phyloP scores from a whole-genome alignment of 1,140 invertebrate species.

The Pissodes strobi region DNA sequence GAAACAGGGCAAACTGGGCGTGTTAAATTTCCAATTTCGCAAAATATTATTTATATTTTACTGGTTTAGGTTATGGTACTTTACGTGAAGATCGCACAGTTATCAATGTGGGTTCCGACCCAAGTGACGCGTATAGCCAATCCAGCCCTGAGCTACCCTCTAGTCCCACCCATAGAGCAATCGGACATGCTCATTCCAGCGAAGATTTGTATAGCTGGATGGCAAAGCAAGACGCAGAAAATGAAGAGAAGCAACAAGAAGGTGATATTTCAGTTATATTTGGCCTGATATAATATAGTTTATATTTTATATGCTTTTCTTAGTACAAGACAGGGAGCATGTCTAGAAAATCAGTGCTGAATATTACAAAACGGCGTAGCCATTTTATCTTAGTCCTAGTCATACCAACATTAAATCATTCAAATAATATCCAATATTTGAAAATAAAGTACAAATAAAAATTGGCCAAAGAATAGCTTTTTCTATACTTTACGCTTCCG shows the following conservation, averaged over 20 bases:
- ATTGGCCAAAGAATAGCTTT: too few relatives aligned
- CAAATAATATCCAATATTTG: too few relatives aligned
- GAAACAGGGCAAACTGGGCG: too few relatives aligned
- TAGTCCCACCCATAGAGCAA: constrained; percentile 56
- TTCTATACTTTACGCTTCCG: too few relatives aligned
- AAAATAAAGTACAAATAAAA: too few relatives aligned
- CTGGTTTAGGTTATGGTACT: constrained; percentile 68
- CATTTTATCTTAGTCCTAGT: too few relatives aligned
- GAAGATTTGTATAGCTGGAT: constrained; percentile 95
- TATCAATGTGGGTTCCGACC: constrained; percentile 62
- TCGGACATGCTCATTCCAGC: constrained; percentile 59
- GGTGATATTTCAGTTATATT: too few relatives aligned
- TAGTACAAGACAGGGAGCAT: neutral
- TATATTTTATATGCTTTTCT: too few relatives aligned
- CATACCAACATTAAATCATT: too few relatives aligned
- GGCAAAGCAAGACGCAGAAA: constrained; percentile 79
- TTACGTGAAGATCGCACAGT: constrained; percentile 69
- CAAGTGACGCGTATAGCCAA: constrained; percentile 60
- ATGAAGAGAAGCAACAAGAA: constrained; percentile 31
- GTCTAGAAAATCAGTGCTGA: too few relatives aligned
- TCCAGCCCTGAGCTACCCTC: constrained; percentile 55
- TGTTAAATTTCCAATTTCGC: neutral
- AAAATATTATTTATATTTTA: too few relatives aligned
- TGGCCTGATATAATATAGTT: neutral
- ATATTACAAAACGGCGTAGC: too few relatives aligned